Conservation (phyloP, 2,113 vertebrate genomes). For the Columba livia region DNA sequence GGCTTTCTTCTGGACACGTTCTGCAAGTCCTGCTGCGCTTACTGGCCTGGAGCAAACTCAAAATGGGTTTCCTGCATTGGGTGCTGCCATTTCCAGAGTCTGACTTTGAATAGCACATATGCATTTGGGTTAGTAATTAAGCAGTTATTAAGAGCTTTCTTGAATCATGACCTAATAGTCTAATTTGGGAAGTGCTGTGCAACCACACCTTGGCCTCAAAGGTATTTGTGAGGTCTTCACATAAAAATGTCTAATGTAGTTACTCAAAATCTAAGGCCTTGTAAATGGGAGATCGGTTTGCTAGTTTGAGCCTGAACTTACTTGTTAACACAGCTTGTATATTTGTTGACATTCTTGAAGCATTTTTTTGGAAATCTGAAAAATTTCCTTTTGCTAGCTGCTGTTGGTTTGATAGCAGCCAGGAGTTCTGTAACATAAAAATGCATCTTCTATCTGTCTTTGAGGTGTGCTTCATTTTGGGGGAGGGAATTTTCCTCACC, state of each 20-base stretch:
- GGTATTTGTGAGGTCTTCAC: slow-evolving; percentile 1
- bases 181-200: slow-evolving; percentile 19
- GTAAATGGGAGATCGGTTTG: not conserved
- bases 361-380: not conserved
- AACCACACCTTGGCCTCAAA: slow-evolving; percentile 4
- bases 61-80: not conserved
- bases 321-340: not conserved
- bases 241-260: not conserved
- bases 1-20: not conserved
- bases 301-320: not conserved
- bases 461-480: not conserved
- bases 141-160: not conserved
- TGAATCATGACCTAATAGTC: not conserved
- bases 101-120: not conserved
- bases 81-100: not conserved
- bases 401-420: not conserved
- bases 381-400: not conserved
- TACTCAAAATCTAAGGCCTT: not conserved
- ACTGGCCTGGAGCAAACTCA: not conserved
- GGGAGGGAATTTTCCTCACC: not conserved
- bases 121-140: not conserved
- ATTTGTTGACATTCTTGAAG: slow-evolving; percentile 18
- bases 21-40: not conserved
- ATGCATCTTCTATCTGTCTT: not conserved
- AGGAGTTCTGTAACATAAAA: not conserved